phyloP scores from a whole-genome alignment of 2,797 vertebrate species.

The Clarias laeviceps region DNA sequence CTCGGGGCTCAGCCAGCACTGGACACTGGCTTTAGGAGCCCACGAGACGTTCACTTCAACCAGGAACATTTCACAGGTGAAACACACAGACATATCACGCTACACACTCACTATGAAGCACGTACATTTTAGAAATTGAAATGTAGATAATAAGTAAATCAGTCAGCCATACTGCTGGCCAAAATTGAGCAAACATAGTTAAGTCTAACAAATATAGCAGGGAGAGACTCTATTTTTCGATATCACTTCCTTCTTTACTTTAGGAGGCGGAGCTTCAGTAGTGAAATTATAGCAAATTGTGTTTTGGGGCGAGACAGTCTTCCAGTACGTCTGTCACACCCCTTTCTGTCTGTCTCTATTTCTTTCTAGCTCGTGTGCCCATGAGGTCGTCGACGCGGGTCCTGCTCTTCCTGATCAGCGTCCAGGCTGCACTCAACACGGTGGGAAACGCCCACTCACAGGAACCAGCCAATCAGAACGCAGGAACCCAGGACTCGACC shows the following conservation, averaged over 20 bases:
- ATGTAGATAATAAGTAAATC: neutral
- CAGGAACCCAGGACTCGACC: constrained; percentile 59
- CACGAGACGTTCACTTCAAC: constrained; percentile 77
- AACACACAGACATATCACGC: neutral
- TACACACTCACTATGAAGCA: neutral
- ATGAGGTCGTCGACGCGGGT: constrained; percentile 97
- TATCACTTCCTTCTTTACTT: neutral
- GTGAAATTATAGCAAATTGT: neutral
- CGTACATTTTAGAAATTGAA: neutral
- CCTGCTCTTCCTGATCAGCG: constrained; percentile 93
- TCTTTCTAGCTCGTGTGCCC: constrained; percentile 82
- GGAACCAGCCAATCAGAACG: constrained; percentile 71
- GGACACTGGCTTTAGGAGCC: constrained; percentile 81
- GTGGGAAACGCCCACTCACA: constrained; percentile 81
- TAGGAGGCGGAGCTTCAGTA: neutral
- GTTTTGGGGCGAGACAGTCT: neutral
- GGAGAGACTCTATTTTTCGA: neutral
- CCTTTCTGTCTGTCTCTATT: constrained; percentile 1
- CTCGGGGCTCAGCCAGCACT: constrained; percentile 74
- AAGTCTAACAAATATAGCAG: neutral
- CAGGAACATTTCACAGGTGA: constrained; percentile 81
- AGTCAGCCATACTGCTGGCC: neutral
- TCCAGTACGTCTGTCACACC: neutral
- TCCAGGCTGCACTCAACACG: constrained; percentile 90
- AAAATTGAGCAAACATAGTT: no score